Conservation (phyloP, 2,113 vertebrate genomes). For the Parus major region DNA sequence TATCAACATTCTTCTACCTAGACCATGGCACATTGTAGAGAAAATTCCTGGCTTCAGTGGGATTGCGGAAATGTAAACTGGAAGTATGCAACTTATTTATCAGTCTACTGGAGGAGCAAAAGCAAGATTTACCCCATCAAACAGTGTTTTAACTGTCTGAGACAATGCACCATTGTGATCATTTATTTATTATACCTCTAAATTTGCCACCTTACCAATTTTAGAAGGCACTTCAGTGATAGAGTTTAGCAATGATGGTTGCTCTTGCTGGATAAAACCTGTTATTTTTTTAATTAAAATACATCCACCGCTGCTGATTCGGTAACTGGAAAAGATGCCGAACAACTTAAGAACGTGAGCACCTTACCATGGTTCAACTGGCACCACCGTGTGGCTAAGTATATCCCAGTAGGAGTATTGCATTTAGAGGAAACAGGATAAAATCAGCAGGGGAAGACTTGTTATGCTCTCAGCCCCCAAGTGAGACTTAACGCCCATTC, state of each 20-base stretch:
- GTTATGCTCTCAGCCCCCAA: not conserved
- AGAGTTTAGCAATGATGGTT: not conserved
- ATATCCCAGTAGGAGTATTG: not conserved
- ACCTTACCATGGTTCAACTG: not conserved
- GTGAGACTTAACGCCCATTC: rapidly evolving
- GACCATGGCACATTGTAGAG: rapidly evolving
- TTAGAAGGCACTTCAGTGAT: not conserved
- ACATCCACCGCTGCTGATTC: not conserved
- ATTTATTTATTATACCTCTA: not conserved
- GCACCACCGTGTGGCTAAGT: not conserved
- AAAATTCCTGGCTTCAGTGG: not conserved
- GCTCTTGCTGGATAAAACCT: not conserved
- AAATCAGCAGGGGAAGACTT: not conserved
- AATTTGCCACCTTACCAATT: not conserved
- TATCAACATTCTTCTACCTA: not conserved
- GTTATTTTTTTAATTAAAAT: not conserved
- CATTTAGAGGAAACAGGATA: not conserved
- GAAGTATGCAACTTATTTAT: not conserved
- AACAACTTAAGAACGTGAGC: not conserved
- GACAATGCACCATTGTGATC: rapidly evolving
- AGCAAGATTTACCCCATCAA: not conserved
- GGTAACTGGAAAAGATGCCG: not conserved
- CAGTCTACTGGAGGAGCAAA: not conserved
- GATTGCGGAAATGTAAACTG: not conserved
- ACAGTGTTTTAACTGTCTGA: not conserved